phyloP scores from a whole-genome alignment of 2,113 vertebrate genomes.

The Prochilodus magdalenae region DNA sequence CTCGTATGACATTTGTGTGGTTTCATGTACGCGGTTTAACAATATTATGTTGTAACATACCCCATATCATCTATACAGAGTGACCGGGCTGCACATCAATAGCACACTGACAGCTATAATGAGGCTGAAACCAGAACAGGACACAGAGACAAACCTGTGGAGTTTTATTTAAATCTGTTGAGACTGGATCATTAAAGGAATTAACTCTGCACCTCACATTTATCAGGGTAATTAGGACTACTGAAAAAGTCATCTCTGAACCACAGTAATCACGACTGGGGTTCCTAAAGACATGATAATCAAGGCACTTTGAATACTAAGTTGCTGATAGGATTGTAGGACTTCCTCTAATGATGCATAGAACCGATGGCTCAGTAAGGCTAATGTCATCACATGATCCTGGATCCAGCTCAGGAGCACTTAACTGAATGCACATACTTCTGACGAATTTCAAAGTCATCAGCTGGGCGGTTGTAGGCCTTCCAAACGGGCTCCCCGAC shows the following conservation, averaged over 20 bases:
- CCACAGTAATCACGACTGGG: not conserved
- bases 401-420: slow-evolving; percentile 39
- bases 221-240: not conserved
- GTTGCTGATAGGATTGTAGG: not conserved
- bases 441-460: slow-evolving; percentile 81
- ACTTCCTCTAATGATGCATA: too few species aligned
- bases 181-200: too few species aligned
- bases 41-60: too few species aligned
- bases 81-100: not conserved
- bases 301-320: not conserved
- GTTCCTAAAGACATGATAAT: not conserved
- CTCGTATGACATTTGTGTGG: too few species aligned
- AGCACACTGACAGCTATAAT: not conserved
- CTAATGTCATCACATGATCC: not conserved
- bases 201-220: not conserved
- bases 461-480: slow-evolving; percentile 87
- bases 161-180: not conserved
- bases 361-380: not conserved
- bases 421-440: slow-evolving; percentile 76
- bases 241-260: not conserved
- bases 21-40: too few species aligned
- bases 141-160: not conserved
- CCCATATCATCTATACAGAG: not conserved
- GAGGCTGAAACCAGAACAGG: not conserved
- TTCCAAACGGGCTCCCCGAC: slow-evolving; percentile 93